phyloP scores from a whole-genome alignment of 2,113 vertebrate genomes.

The Anolis sagrei region DNA sequence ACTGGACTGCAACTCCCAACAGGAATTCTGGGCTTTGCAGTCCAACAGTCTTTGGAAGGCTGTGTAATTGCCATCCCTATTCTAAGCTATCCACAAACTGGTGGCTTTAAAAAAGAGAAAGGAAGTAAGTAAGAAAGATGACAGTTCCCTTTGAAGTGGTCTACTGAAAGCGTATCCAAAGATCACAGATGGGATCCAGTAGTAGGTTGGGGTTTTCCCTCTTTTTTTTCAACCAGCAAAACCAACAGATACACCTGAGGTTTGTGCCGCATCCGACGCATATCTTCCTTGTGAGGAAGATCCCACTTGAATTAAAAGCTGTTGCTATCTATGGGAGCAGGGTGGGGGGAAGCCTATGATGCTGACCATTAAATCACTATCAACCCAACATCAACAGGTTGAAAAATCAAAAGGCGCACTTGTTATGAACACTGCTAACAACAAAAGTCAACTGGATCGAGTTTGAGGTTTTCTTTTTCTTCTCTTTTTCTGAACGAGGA shows the following conservation, averaged over 20 bases:
- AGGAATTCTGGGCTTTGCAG: too few relatives aligned
- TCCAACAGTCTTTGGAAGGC: too few relatives aligned
- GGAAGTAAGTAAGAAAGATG: constrained; percentile 10
- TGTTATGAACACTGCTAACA: not conserved
- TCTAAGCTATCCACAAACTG: constrained; percentile 5
- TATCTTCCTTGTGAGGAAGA: constrained; percentile 22
- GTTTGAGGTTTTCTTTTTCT: constrained; percentile 17
- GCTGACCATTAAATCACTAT: constrained; percentile 35
- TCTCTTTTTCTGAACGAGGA: constrained; percentile 35
- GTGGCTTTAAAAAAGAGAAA: constrained; percentile 26
- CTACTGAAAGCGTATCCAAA: constrained; percentile 49
- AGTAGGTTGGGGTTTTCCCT: not conserved
- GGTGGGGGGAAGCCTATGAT: not conserved
- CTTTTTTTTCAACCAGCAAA: constrained; percentile 24
- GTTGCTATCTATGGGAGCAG: not conserved
- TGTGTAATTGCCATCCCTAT: too few relatives aligned
- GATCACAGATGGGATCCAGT: constrained; percentile 57
- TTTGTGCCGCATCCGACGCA: not conserved
- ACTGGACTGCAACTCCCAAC: too few relatives aligned
- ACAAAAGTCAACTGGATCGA: constrained; percentile 48
- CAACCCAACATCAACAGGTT: constrained; percentile 15
- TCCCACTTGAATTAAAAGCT: constrained; percentile 25
- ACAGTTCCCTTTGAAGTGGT: constrained; percentile 60
- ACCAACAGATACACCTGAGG: constrained; percentile 29
- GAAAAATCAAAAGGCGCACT: constrained; percentile 1